Base-by-base conservation (phyloP, 2,797 vertebrate species). In the Sus cebifrons region DNA sequence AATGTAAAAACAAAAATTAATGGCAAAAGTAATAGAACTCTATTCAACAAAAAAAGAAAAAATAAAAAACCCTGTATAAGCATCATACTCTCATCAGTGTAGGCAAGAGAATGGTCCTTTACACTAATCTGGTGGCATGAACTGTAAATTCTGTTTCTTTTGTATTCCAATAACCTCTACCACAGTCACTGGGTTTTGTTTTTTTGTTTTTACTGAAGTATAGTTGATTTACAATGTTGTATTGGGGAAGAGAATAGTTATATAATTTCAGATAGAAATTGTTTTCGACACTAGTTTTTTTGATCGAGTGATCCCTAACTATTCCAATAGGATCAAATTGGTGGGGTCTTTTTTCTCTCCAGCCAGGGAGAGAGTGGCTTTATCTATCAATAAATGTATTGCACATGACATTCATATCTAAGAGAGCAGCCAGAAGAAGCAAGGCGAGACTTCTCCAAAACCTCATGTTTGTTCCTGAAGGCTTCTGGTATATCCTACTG, bases 1-100 rank as follows among this genome's bases (percentile, higher is more conserved):
- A 84, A 52, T 20, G 10, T 68, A 81, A 89, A 79, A 90, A 6
- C 4, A 92, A 79, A 17, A 11, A 1, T 15, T 62, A 86, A 75
- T 29, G 6, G 5, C 29, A 44, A 95, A 91, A 83, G 58, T 94
- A 87, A 60, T 90, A 81, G 97, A 96, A 96, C 1, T 29, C 25
- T 79, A n/a, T 73, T 29, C 32, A 91, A 67, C 40, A 20, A 11
- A 29, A 25, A 44, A 21, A 49, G 27, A 4, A 1, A 36, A 29
- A 36, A 71, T 29, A n/a, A 65, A 82, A 74, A 90, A 60, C 32
- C n/a, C 40, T 86, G n/a, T 52, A 12, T 79, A 75, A 62, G 60
- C 23, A 71, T 62, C 25, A 29, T n/a, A 77, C 77, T 40, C 18
- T 6, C 65, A 6, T 73, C 25, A 60, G 0, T 25, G 18, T 68